Evolutionary conservation across 2,888 invertebrate genomes (phyloP), one percentile per base, ranked within the genome.

Genomic region (Microctonus aethiopoides): DNA sequence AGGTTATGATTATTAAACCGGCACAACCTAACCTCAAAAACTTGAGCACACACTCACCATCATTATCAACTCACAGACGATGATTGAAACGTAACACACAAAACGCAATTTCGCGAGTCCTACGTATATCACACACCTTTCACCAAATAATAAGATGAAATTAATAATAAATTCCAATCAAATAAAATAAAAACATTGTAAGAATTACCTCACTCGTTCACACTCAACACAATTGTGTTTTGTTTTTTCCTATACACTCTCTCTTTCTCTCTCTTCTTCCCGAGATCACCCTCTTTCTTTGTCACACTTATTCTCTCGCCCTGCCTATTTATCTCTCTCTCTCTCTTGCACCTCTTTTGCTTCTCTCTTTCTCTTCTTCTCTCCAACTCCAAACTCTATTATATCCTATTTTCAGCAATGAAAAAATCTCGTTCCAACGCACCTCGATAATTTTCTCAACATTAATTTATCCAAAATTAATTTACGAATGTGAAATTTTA

Each of bases 81-180:
- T 84, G 83, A 80, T 76, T 85, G 85, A 84, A 84, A 81, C 77
- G 32, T 72, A 63, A 32, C 29, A 67, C 56, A 63, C 66, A 67
- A 66, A 73, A 76, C 75, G 75, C 78, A 77, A 76, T 71, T 75
- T 68, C 77, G 73, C 77, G 72, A 74, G 72, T 72, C 70, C 61
- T 69, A 69, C 67, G 64, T 64, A 7, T 46, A 9, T 63, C 61
- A 66, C 72, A 74, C 68, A 39, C 34, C 16, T 16, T 46, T 4
- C 20, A 46, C 46, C 7, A 46, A 46, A 16, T n/a, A 56, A 56
- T 29, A 54, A 4, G 2, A 57, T 16, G 1, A 9, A 16, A 46
- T 2, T 4, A 46, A 46, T 16, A 46, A 20, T 16, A 46, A 46
- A 20, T 41, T 5, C 7, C 3, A 7, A 29, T 5, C 29, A 29